phyloP scores from a whole-genome alignment of 2,113 vertebrate genomes.

The Perca fluviatilis region DNA sequence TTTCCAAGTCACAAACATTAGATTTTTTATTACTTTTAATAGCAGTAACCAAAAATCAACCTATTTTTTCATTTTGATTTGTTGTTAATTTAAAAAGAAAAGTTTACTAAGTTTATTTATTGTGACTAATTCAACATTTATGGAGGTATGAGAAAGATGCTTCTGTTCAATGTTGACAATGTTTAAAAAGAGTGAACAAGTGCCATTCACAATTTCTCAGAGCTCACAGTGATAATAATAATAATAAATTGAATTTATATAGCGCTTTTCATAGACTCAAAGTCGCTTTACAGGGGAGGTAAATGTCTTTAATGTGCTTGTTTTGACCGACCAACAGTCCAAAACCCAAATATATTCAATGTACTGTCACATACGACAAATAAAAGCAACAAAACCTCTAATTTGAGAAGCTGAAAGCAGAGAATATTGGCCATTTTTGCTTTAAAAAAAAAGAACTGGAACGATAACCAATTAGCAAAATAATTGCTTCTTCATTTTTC shows the following conservation, averaged over 20 bases:
- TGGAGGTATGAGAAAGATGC: not conserved
- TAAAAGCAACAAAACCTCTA: not conserved
- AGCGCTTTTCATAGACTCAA: no score
- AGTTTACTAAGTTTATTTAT: not conserved
- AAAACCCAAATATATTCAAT: not conserved
- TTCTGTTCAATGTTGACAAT: not conserved
- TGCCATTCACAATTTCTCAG: not conserved
- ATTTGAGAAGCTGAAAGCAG: not conserved
- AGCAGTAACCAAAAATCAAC: not conserved
- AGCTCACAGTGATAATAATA: not conserved
- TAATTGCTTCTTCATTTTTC: not conserved
- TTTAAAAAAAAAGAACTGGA: not conserved
- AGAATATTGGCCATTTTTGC: not conserved
- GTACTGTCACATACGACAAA: not conserved
- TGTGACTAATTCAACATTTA: not conserved
- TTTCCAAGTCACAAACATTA: not conserved
- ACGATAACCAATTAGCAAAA: not conserved
- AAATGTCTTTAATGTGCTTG: not conserved
- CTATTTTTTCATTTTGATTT: not conserved
- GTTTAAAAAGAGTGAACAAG: not conserved
- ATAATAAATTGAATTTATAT: no score
- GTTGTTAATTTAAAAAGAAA: not conserved
- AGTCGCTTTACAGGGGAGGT: no score
- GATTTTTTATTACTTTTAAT: not conserved
- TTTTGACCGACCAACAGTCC: not conserved